Conservation (phyloP, 2,888 invertebrate species). For the Polietes domitor region DNA sequence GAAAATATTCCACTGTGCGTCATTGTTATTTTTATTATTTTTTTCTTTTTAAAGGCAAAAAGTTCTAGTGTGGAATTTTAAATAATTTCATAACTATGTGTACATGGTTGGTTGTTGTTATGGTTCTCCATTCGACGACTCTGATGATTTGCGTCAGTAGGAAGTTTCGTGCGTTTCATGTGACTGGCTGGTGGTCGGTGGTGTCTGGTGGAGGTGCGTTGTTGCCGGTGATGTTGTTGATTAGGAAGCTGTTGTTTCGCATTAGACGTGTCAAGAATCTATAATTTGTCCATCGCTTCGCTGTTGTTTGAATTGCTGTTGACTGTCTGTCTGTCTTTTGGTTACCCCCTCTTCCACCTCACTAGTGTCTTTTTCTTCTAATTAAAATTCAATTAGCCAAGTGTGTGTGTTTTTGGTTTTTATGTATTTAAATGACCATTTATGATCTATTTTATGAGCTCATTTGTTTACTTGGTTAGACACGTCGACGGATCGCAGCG, state of each 20-base stretch:
- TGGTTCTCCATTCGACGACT: background rate
- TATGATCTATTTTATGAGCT: slow-evolving; percentile 40
- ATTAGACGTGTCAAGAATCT: slow-evolving; percentile 51
- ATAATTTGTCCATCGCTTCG: slow-evolving; percentile 39
- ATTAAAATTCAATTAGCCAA: slow-evolving; percentile 12
- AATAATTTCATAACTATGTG: background rate
- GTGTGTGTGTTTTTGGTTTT: slow-evolving; percentile 12
- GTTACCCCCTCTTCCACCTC: background rate
- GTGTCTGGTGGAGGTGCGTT: slow-evolving; percentile 21
- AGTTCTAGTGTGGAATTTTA: background rate
- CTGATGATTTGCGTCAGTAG: slow-evolving; percentile 2
- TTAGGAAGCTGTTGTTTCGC: slow-evolving; percentile 64
- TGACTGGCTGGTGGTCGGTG: background rate
- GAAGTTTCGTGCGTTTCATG: slow-evolving; percentile 13
- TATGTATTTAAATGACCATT: slow-evolving; percentile 18
- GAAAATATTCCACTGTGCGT: too few species aligned
- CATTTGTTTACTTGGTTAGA: background rate
- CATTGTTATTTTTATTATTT: background rate
- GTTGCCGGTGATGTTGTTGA: slow-evolving; percentile 34
- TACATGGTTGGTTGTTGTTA: background rate
- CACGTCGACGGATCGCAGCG: background rate
- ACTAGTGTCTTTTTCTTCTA: background rate
- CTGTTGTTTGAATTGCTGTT: background rate
- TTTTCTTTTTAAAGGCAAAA: background rate
- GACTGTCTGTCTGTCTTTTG: background rate